Evolutionary conservation across 2,797 vertebrate species (phyloP).

Genomic region (Lacerta viridis): DNA sequence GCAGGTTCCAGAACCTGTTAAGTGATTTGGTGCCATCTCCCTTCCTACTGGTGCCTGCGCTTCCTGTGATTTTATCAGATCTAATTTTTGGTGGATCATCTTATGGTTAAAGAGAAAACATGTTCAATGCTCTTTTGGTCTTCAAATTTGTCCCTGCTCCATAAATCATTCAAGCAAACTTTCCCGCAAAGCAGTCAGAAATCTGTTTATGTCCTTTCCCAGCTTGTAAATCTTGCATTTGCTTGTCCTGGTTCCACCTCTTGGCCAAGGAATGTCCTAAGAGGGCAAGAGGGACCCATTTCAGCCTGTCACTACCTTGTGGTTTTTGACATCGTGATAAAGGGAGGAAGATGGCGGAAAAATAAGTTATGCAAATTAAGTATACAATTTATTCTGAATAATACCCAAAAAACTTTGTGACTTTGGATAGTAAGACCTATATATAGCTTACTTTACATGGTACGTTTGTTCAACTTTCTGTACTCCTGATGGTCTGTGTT

Average conservation of each 20-base stretch:
- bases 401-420: too few relatives aligned
- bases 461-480: too few relatives aligned
- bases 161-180: conserved; percentile 28
- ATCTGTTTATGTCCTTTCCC: not conserved
- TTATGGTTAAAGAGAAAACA: not conserved
- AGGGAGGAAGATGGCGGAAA: not conserved
- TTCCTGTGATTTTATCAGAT: not conserved
- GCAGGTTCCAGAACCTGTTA: not conserved
- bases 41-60: not conserved
- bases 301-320: not conserved
- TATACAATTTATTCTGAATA: not conserved
- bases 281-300: not conserved
- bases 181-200: not conserved
- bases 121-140: not conserved
- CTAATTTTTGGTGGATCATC: not conserved
- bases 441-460: too few relatives aligned
- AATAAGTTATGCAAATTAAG: not conserved
- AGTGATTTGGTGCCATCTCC: not conserved
- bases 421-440: too few relatives aligned
- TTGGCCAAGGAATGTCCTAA: not conserved
- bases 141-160: not conserved
- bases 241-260: conserved; percentile 14
- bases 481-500: too few relatives aligned
- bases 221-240: conserved; percentile 21
- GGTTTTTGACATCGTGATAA: not conserved